phyloP scores from a whole-genome alignment of 1,140 invertebrate genomes.

The Psilanteris sp. region DNA sequence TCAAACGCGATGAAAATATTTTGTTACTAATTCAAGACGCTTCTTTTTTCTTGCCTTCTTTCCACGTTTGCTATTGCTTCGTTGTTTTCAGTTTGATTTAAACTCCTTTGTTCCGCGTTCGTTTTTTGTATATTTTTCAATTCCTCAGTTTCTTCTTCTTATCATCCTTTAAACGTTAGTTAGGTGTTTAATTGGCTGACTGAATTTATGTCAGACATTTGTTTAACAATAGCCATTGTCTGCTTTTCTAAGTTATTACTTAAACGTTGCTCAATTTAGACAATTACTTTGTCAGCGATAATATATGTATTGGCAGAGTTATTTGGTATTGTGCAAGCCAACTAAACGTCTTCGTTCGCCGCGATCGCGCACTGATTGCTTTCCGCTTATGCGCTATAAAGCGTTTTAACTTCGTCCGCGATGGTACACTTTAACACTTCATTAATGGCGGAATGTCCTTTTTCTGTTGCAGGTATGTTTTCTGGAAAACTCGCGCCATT shows the following conservation, averaged over 20 bases:
- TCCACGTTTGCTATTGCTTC: too few relatives aligned
- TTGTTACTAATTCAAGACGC: too few relatives aligned
- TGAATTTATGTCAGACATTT: slow-evolving; percentile 61
- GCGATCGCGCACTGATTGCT: slow-evolving; percentile 32
- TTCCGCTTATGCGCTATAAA: slow-evolving; percentile 4
- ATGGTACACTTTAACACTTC: slow-evolving; percentile 35
- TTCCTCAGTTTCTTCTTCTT: too few relatives aligned
- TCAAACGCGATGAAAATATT: too few relatives aligned
- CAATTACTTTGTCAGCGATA: slow-evolving; percentile 58
- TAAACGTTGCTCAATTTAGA: slow-evolving; percentile 58
- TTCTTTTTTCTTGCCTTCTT: too few relatives aligned
- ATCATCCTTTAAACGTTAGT: slow-evolving; percentile 1
- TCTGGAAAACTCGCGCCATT: slow-evolving; percentile 35
- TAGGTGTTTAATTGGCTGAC: slow-evolving; percentile 49
- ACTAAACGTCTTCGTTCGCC: slow-evolving; percentile 36
- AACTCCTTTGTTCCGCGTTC: too few relatives aligned
- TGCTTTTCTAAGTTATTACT: slow-evolving; percentile 56
- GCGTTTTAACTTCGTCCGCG: slow-evolving; percentile 3
- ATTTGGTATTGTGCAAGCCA: slow-evolving; percentile 46
- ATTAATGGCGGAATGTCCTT: slow-evolving; percentile 39
- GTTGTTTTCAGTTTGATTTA: too few relatives aligned
- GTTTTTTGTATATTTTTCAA: too few relatives aligned
- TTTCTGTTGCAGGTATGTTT: slow-evolving; percentile 59
- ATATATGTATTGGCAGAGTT: slow-evolving; percentile 52
- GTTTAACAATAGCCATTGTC: slow-evolving; percentile 58